A percentile compares a stretch with the other conserved stretches of the same genome.
Evolutionary conservation across 2,797 vertebrate genomes (phyloP).

Genomic region (Anguilla pacifica): DNA sequence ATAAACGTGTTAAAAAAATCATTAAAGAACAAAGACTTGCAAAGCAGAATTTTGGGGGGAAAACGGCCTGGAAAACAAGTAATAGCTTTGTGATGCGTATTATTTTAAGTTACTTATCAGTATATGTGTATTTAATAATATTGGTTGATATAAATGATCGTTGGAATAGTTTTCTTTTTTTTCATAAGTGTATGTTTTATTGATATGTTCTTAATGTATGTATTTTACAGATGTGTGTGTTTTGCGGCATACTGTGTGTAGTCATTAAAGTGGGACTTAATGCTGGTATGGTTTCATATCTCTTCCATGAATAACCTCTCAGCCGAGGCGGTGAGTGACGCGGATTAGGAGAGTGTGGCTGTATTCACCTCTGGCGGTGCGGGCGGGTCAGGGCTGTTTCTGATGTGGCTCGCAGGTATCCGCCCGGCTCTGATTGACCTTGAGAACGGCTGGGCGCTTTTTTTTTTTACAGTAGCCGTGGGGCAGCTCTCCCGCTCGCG

Average conservation of each 20-base stretch:
- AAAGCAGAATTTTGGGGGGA: background rate
- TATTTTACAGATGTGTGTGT: background rate
- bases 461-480: constrained; percentile 10
- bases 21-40: background rate
- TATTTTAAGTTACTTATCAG: background rate
- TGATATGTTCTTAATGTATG: background rate
- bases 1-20: background rate
- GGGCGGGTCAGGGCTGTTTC: background rate
- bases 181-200: background rate
- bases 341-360: background rate
- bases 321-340: background rate
- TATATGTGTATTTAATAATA: background rate
- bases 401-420: background rate
- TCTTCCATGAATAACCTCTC: background rate
- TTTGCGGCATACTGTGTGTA: background rate
- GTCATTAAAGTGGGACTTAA: background rate
- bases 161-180: background rate
- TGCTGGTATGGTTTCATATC: background rate
- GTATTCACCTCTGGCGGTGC: too few species aligned
- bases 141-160: background rate
- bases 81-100: background rate
- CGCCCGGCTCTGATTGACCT: background rate
- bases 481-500: constrained; percentile 6
- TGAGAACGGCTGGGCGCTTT: background rate
- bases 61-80: background rate